phyloP scores from a whole-genome alignment of 1,140 invertebrate species.

The honey bee (Apis mellifera) region Amel_HAv3.1 CM009940.2:3520001-3520500 shows the following conservation, averaged over 20 bases:
- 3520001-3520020: background rate
- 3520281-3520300: conserved; percentile 67
- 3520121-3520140: conserved; percentile 65
- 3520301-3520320: conserved; percentile 50
- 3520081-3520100: conserved; percentile 77
- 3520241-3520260: conserved; percentile 22
- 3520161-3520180: conserved; percentile 39
- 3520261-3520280: conserved; percentile 52
- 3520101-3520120: conserved; percentile 76
- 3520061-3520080: conserved; percentile 11
- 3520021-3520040: background rate
- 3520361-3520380: background rate
- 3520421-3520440: background rate
- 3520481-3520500: no score
- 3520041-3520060: background rate
- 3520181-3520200: conserved; percentile 42
- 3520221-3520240: background rate
- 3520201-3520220: conserved; percentile 55
- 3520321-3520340: conserved; percentile 50
- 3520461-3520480: no score
- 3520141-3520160: conserved; percentile 56
- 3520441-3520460: background rate
- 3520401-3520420: background rate
- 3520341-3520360: conserved; percentile 27
- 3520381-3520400: conserved; percentile 11